phyloP scores from a whole-genome alignment of 1,140 invertebrate species.

The Helicoverpa armigera region DNA sequence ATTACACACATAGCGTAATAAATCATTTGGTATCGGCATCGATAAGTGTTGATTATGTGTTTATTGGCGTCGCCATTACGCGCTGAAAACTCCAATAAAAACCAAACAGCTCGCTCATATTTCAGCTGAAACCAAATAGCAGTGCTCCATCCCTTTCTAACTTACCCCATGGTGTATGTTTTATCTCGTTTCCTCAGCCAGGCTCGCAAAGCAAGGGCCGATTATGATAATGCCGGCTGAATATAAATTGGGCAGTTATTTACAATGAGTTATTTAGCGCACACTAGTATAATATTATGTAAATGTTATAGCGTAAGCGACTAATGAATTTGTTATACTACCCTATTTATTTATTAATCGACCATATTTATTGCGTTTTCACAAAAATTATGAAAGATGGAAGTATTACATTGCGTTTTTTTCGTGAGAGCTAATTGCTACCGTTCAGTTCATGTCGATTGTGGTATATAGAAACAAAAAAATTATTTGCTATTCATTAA shows the following conservation, averaged over 20 bases:
- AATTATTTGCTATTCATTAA: no score
- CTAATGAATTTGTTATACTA: slow-evolving; percentile 51
- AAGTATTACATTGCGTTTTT: not conserved
- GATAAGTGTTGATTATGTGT: slow-evolving; percentile 2
- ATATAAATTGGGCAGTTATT: slow-evolving; percentile 81
- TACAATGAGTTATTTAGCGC: slow-evolving; percentile 79
- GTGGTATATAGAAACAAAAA: no score
- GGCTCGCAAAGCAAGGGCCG: slow-evolving; percentile 51
- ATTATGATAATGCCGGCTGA: slow-evolving; percentile 78
- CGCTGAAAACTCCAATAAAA: slow-evolving; percentile 72
- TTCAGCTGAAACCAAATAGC: slow-evolving; percentile 57
- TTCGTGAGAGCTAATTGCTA: not conserved
- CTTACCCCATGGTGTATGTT: not conserved
- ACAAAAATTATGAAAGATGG: not conserved
- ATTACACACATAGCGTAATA: not conserved
- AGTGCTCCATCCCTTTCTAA: slow-evolving; percentile 55
- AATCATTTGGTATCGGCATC: not conserved
- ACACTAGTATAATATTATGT: slow-evolving; percentile 72
- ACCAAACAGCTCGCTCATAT: slow-evolving; percentile 71
- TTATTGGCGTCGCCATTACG: slow-evolving; percentile 38
- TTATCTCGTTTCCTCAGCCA: slow-evolving; percentile 54
- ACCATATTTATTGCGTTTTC: slow-evolving; percentile 1
- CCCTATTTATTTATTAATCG: slow-evolving; percentile 30
- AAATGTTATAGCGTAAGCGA: slow-evolving; percentile 71
- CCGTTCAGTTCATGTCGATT: no score